A percentile compares a stretch with the other conserved stretches of the same genome.
These are phyloP conservation scores for Leptobrachium leishanense DNA, from an alignment of 2,113 vertebrate genomes.

Conservation along the genomic window DNA sequence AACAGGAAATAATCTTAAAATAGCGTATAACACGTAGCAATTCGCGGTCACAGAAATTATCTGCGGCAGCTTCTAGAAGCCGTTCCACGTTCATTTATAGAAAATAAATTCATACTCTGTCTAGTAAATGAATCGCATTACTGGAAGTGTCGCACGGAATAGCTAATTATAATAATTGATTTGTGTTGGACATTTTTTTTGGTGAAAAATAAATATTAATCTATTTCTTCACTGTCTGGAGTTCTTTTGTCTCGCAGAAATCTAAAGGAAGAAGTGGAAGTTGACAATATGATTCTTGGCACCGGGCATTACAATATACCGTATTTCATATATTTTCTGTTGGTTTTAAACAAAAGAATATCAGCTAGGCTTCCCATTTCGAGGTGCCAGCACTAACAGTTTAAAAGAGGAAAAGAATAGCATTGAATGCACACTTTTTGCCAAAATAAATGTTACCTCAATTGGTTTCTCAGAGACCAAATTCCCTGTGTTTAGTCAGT, in stretches of 20 bases:
- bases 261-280: constrained; percentile 31
- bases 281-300: constrained; percentile 40
- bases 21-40: background rate
- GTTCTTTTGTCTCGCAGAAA: constrained; percentile 19
- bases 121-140: background rate
- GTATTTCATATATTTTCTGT: constrained; percentile 36
- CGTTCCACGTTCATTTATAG: constrained; percentile 11
- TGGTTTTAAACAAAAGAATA: constrained; percentile 40
- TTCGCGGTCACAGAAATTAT: constrained; percentile 6
- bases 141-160: constrained; percentile 20
- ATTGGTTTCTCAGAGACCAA: background rate
- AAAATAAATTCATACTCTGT: background rate
- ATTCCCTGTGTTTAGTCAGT: no score
- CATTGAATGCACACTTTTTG: background rate
- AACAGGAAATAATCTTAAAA: constrained; percentile 36
- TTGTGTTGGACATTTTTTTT: constrained; percentile 13
- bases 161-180: constrained; percentile 30
- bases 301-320: background rate
- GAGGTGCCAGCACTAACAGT: constrained; percentile 40
- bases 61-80: background rate
- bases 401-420: constrained; percentile 27
- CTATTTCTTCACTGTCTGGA: constrained; percentile 19
- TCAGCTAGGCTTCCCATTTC: constrained; percentile 11
- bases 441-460: constrained; percentile 27
- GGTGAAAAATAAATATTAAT: background rate